phyloP scores from a whole-genome alignment of 2,888 invertebrate genomes.

The Plagodis pulveraria region DNA sequence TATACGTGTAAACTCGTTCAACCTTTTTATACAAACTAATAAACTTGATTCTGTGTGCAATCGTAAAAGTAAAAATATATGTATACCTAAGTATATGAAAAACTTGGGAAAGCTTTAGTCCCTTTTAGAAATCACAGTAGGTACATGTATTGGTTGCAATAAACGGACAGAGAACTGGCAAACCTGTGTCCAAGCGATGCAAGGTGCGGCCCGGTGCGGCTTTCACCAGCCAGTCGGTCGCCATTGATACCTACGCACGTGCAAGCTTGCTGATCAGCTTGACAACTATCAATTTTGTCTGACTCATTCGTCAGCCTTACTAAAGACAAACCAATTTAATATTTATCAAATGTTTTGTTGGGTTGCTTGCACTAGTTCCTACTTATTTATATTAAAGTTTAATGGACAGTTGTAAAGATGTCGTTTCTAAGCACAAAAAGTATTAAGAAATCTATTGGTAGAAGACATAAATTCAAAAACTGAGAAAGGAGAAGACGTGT shows the following conservation, averaged over 20 bases:
- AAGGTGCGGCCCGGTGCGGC: slow-evolving; percentile 50
- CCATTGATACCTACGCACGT: slow-evolving; percentile 38
- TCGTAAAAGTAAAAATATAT: not conserved
- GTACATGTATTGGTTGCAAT: slow-evolving; percentile 48
- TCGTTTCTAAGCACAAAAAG: too few species aligned
- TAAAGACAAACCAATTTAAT: too few species aligned
- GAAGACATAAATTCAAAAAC: too few species aligned
- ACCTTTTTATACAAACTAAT: too few species aligned
- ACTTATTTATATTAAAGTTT: too few species aligned
- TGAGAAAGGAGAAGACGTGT: too few species aligned
- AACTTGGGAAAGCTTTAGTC: slow-evolving; percentile 13
- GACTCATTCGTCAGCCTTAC: too few species aligned
- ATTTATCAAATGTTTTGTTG: too few species aligned
- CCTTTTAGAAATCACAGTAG: slow-evolving; percentile 24
- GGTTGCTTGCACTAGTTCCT: too few species aligned
- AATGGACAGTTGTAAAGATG: too few species aligned
- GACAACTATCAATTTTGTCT: slow-evolving; percentile 5
- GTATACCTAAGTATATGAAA: not conserved
- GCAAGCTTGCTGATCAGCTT: slow-evolving; percentile 28
- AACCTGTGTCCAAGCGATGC: slow-evolving; percentile 40
- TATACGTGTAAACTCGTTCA: not conserved
- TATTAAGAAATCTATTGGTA: too few species aligned
- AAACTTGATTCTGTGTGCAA: not conserved
- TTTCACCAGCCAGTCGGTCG: slow-evolving; percentile 59
- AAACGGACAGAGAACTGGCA: slow-evolving; percentile 39